These are phyloP conservation scores for Steinernema hermaphroditum DNA, from an alignment of 2,888 invertebrate species.

Conservation along the genomic window DNA sequence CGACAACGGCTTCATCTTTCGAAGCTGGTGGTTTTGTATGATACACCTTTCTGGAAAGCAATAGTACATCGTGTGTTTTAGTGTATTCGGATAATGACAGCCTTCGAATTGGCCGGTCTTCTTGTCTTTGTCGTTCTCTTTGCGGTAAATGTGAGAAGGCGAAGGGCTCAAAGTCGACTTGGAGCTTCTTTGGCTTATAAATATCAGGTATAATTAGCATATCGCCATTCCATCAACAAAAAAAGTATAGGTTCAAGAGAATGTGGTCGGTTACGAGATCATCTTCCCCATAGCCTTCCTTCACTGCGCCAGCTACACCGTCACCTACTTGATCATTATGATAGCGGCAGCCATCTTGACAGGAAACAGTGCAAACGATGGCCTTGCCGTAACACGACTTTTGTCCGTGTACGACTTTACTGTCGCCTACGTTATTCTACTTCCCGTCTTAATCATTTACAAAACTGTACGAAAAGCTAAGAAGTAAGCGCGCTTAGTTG, in stretches of 20 bases:
- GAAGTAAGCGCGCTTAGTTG: background rate
- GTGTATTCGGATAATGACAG: background rate
- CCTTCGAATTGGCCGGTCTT: background rate
- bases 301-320: slow-evolving; percentile 10
- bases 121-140: background rate
- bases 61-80: background rate
- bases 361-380: background rate
- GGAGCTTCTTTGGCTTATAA: slow-evolving; percentile 3
- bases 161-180: background rate
- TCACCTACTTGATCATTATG: background rate
- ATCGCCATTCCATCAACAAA: too few species aligned
- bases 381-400: background rate
- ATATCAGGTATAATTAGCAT: background rate
- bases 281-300: slow-evolving; percentile 12
- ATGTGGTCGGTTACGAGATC: background rate
- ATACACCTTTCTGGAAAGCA: too few species aligned
- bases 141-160: background rate
- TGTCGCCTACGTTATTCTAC: slow-evolving; percentile 4
- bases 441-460: background rate
- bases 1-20: background rate
- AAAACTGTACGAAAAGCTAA: background rate
- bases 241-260: background rate
- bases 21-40: background rate
- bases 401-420: background rate
- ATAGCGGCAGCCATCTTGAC: background rate